Evolutionary conservation across 1,140 invertebrate species (phyloP).

Genomic region (Ceratitis capitata): DNA sequence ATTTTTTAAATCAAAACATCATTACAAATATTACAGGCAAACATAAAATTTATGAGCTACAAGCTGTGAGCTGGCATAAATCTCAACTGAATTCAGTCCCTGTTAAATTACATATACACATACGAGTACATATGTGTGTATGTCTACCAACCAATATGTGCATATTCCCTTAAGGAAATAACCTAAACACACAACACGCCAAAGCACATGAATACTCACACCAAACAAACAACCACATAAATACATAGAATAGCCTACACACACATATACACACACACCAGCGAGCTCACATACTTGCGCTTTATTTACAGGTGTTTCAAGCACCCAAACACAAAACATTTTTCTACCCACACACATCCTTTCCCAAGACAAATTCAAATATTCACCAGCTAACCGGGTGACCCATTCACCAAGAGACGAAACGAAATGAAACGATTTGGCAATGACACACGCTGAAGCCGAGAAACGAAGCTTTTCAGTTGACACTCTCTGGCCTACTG

Average conservation of each 20-base stretch:
- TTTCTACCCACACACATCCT: not conserved
- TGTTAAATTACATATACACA: not conserved
- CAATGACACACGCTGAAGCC: not conserved
- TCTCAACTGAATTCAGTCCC: not conserved
- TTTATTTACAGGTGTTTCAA: not conserved
- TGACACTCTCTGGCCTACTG: not conserved
- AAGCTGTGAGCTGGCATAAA: too few species aligned
- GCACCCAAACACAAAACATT: not conserved
- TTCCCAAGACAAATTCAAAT: not conserved
- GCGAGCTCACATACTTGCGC: not conserved
- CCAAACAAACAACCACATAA: not conserved
- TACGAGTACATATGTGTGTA: not conserved
- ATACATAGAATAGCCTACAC: not conserved
- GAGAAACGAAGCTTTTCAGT: conserved; percentile 26
- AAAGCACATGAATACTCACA: not conserved
- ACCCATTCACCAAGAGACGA: not conserved
- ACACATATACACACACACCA: not conserved
- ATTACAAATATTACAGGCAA: not conserved
- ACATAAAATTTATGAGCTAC: not conserved
- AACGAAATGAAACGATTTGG: not conserved
- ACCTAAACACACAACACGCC: not conserved
- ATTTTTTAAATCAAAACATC: not conserved
- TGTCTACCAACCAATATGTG: not conserved
- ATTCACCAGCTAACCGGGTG: conserved; percentile 13
- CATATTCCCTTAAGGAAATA: not conserved